Evolutionary conservation across 1,140 invertebrate genomes (phyloP).

Genomic region (Drosophila ohnishii): DNA sequence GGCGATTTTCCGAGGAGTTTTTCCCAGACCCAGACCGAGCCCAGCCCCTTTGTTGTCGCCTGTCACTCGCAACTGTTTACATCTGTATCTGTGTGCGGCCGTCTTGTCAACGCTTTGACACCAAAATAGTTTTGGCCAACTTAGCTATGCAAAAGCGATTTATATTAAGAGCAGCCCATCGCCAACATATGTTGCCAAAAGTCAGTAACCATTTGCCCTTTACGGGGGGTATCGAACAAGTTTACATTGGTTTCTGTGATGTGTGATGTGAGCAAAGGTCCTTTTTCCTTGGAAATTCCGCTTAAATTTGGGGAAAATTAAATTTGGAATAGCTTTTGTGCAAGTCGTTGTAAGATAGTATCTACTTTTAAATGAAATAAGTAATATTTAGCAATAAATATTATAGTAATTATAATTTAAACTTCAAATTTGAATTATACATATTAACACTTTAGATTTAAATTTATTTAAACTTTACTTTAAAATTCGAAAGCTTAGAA

Average conservation of each 20-base stretch:
- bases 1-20: conserved; percentile 29
- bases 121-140: conserved; percentile 64
- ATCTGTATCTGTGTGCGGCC: conserved; percentile 9
- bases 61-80: conserved; percentile 64
- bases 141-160: conserved; percentile 55
- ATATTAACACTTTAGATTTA: neutral
- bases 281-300: neutral
- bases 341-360: neutral
- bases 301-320: neutral
- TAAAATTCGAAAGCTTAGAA: too few relatives aligned
- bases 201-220: neutral
- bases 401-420: neutral
- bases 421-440: neutral
- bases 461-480: neutral
- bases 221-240: neutral
- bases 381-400: neutral
- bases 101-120: conserved; percentile 51
- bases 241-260: neutral
- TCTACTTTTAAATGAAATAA: neutral
- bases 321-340: neutral
- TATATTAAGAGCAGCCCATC: conserved; percentile 46
- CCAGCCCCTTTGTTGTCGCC: conserved; percentile 69
- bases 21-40: conserved; percentile 33
- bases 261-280: neutral
- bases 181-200: conserved; percentile 26